Base-by-base conservation (phyloP, 2,113 vertebrate genomes). In the Corapipo altera region DNA sequence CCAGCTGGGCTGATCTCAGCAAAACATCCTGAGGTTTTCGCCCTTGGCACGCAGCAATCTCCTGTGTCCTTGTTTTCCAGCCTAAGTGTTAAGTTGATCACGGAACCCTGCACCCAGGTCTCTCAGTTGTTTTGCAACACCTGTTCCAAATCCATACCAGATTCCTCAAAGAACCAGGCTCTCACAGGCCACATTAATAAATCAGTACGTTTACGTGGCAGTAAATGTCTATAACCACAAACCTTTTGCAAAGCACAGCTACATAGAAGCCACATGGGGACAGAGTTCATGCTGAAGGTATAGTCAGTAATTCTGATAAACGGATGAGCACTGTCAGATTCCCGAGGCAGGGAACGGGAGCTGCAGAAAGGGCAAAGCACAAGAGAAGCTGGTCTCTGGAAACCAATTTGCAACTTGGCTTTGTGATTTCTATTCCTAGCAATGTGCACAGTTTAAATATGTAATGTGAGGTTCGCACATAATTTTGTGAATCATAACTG, bases 341-440 rank as follows among this genome's bases (percentile, higher is more conserved):
- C 35, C 22, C 0, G 0, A 37, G 44, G 24, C 16, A 44, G 0
- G 3, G 55, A 62, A 57, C 23, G 62, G n/a, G 22, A 51, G 43
- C 55, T 37, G 26, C 57, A 65, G 30, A 24, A 70, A 58, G 0
- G 1, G 9, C 4, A 10, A 85, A 85, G 67, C 62, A 35, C 71
- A 41, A 44, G 24, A 92, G 39, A 75, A 77, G 23, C 10, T 33
- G 64, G 32, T 52, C 55, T 54, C 71, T 54, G 24, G 26, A 82
- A 95, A 81, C 19, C 41, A 57, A 13, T 66, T 46, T 73, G 52
- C 52, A 70, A 5, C 27, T 35, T 5, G 2, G 21, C n/a, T 80
- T 71, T 77, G 28, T 54, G 59, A 76, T 74, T 91, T 91, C 28
- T 66, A 4, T 51, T 86, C 24, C n/a, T 76, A 72, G 52, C n/a